Evolutionary conservation across 2,888 invertebrate species (phyloP), one percentile per base, ranked within the genome.

Genomic region (Ariolimax columbianus): DNA sequence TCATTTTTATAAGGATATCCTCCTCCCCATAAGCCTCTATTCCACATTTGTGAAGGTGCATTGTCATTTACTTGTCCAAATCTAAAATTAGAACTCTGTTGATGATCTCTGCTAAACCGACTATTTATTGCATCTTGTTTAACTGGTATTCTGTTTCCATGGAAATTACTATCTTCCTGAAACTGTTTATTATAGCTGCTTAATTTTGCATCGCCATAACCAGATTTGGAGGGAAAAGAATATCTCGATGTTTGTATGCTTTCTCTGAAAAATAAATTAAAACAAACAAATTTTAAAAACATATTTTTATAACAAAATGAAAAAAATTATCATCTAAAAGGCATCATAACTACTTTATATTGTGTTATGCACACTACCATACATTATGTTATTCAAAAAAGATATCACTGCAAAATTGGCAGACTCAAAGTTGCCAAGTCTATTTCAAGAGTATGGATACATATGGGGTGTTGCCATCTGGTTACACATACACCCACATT

Each of bases 41-140:
- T 38, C 70, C 70, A 70, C 38, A 70, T 70, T 38, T 70, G 70
- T 70, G 70, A 70, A 70, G 38, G 26, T 19, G 7, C 26, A 70
- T 4, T 19, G 17, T 4, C 66, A 4, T 70, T 70, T 6, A 38
- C 38, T 1, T 70, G 70, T 38, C 30, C 70, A 66, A 30, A 66
- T 66, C 66, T 66, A 6, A 66, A 66, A 38, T 38, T 6, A 38
- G 70, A n/a, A 38, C 17, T 11, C 1, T 23, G 9, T 4, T 70
- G 36, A 38, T 38, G 70, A 19, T 70, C 30, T 19, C 23, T 70
- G 38, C 23, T 38, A 38, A 70, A 38, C 38, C 38, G 36, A 38
- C 19, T 38, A 70, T 23, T n/a, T 38, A 4, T 38, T 70, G 3
- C 1, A 38, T 7, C 38, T 4, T 70, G 38, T 36, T 1, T 17